Percentiles rank a stretch among this genome's conserved stretches.
phyloP scores from a whole-genome alignment of 2,797 vertebrate species.

The Babyrousa celebensis region DNA sequence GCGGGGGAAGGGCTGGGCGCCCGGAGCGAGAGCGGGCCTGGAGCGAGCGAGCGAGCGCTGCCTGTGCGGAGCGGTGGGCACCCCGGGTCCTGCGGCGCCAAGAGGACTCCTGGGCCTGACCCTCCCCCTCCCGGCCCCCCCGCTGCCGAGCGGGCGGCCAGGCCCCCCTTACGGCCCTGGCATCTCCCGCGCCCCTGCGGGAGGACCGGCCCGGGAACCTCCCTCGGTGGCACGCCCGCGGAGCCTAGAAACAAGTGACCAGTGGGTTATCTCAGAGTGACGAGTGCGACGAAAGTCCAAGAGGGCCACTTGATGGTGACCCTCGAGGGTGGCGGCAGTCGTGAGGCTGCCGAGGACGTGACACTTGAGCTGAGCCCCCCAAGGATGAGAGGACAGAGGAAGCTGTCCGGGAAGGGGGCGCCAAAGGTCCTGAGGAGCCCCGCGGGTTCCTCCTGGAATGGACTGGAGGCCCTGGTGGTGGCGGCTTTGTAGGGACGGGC shows the following conservation, averaged over 20 bases:
- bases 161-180: neutral
- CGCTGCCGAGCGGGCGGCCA: neutral
- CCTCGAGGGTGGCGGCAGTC: neutral
- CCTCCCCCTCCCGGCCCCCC: neutral
- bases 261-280: neutral
- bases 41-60: neutral
- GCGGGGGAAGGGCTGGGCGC: neutral
- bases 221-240: neutral
- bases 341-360: neutral
- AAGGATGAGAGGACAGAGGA: neutral
- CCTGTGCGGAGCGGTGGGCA: neutral
- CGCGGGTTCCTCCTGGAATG: neutral
- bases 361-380: neutral
- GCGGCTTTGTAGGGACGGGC: neutral
- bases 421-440: neutral
- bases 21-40: neutral
- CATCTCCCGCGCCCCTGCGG: neutral
- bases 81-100: neutral
- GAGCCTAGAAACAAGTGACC: slow-evolving; percentile 14
- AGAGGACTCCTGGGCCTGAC: neutral
- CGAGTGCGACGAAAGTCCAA: neutral
- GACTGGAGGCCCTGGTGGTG: neutral
- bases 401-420: neutral
- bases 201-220: neutral
- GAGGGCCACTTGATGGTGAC: neutral